Percentiles rank a stretch among this genome's conserved stretches.
phyloP scores from a whole-genome alignment of 2,113 vertebrate genomes.

The Bos javanicus region DNA sequence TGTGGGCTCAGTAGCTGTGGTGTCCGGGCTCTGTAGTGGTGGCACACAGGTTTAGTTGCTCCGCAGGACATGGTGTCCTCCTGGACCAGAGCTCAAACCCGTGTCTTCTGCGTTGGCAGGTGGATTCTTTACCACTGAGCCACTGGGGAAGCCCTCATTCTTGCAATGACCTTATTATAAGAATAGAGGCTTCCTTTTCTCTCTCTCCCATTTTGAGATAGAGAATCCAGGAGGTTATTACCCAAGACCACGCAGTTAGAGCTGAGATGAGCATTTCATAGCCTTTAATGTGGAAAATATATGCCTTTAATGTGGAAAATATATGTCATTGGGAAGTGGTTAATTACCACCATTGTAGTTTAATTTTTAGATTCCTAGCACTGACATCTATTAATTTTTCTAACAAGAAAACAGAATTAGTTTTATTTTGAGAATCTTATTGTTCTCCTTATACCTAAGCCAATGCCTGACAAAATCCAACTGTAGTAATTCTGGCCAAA shows the following conservation, averaged over 20 bases:
- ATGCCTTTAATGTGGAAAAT: not conserved
- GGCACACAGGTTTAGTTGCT: not conserved
- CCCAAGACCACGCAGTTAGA: not conserved
- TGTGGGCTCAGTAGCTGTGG: not conserved
- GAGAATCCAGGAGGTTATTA: not conserved
- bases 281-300: not conserved
- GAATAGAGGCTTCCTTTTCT: not conserved
- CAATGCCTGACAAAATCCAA: not conserved
- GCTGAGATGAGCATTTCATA: not conserved
- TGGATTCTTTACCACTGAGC: not conserved
- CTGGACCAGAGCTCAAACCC: not conserved
- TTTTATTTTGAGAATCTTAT: not conserved
- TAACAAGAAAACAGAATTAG: not conserved
- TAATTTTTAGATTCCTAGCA: not conserved
- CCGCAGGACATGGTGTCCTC: not conserved
- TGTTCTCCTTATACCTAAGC: not conserved
- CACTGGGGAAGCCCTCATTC: not conserved
- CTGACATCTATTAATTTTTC: not conserved
- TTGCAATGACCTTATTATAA: not conserved
- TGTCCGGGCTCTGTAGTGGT: not conserved
- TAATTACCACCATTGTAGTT: not conserved
- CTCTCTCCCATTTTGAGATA: not conserved
- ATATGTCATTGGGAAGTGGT: not conserved
- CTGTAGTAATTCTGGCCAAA: not conserved
- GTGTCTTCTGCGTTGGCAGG: not conserved